Evolutionary conservation across 1,140 invertebrate genomes (phyloP), one percentile per base, ranked within the genome.

Genomic region (Diorhabda carinulata): DNA sequence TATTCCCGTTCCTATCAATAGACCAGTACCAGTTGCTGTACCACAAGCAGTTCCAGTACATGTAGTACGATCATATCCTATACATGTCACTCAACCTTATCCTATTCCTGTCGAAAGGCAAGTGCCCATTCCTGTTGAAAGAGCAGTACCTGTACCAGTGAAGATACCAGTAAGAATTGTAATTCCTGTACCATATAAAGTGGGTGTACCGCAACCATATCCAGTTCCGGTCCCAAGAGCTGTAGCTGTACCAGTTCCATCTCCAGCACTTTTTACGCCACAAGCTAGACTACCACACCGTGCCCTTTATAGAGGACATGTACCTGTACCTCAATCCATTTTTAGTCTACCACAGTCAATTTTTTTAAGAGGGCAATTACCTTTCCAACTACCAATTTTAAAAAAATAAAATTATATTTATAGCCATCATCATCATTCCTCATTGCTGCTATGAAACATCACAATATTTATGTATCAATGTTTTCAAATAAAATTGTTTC

Each of bases 21-120:
- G 72, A 43, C 64, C 67, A 9, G 68, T 78, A 25, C 72, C 74
- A 58, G 75, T 78, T 40, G 73, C 72, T 10, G 77, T 80, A 10
- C 73, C 75, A 25, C 74, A 76, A 59, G 73, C 79, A 47, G 74
- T 77, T 3, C 71, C 77, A 57, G 75, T 78, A 6, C 76, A 75
- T 57, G 79, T 80, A 10, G 78, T 78, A 60, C 74, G 76, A 61
- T 74, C 78, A 6, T 74, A 76, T 63, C 83, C 83, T n/a, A 81
- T 84, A 3, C 82, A 83, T 66, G 76, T 86, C 4, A 74, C 79
- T 0, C 83, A 83, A 74, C 85, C 85, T 3, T 85, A 84, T 66
- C 83, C 85, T 42, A 81, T 83, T 4, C 77, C 78, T 3, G 82
- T 86, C 0, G 83, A 83, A 41, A 84, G 81, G 69, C 77, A 70